Evolutionary conservation across 1,140 invertebrate species (phyloP), one percentile per base, ranked within the genome.

Genomic region (Galleria mellonella): DNA sequence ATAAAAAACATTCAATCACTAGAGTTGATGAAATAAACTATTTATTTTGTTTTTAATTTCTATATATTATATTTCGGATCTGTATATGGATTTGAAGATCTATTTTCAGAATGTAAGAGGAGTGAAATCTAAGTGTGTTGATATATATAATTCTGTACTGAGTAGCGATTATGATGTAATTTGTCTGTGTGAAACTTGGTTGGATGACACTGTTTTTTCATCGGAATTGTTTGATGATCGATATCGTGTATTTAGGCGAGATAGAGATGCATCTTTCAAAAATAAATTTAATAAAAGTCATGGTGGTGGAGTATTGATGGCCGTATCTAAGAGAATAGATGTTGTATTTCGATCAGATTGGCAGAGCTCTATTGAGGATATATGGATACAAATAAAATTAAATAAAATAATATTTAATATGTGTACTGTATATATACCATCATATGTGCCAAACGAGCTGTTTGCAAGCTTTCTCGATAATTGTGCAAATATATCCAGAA

Each of bases 301-400:
- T 41, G 38, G 38, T 29, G 38, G 38, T 8, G 38, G 38, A 2
- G 9, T 41, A 4, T 14, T 41, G 5, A 30, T 41, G 15, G 38
- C 38, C 1, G 38, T 41, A 12, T 17, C 2, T 1, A 41, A 31
- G 1, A 31, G 9, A 9, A 29, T 29, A 5, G 28, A 4, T 5
- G 4, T 9, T 9, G 28, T 29, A 5, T 9, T 4, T 29, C 4
- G 9, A 29, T 9, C 9, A 5, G 4, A 29, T 5, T 29, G 28
- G 28, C 4, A 29, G 9, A 5, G 4, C 9, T 29, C 28, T 5
- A 9, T 5, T 9, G 28, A 29, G 9, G 28, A 29, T 29, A 5
- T 29, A 9, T 29, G 28, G 28, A 29, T n/a, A n/a, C n/a, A n/a
- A n/a, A n/a, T n/a, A n/a, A n/a, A n/a, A n/a, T n/a, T n/a, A n/a